Percentiles rank a stretch among this genome's conserved stretches.
Evolutionary conservation across 2,888 invertebrate genomes (phyloP).

Genomic region (Tetanocera ferruginea): DNA sequence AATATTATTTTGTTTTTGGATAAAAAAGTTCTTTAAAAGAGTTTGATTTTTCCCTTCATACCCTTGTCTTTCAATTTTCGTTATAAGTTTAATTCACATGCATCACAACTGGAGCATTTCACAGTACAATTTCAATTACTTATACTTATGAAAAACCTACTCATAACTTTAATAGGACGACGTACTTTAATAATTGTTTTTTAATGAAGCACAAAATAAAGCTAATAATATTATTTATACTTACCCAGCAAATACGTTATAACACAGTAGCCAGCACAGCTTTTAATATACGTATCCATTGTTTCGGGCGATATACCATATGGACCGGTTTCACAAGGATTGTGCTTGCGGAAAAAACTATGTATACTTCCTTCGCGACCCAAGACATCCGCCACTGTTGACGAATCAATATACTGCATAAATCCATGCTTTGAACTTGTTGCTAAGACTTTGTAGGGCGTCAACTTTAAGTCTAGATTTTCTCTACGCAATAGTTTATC

Average conservation of each 20-base stretch:
- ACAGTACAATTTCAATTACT: no score
- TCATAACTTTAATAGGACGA: no score
- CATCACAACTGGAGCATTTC: no score
- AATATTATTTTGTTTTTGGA: no score
- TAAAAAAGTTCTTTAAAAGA: no score
- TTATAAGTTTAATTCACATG: no score
- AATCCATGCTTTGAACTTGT: conserved; percentile 97
- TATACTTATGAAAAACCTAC: no score
- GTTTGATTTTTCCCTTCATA: no score
- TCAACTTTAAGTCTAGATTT: conserved; percentile 95
- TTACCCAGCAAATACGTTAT: conserved; percentile 92
- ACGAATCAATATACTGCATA: conserved; percentile 94
- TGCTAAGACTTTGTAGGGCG: conserved; percentile 95
- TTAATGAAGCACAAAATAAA: no score
- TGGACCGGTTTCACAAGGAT: conserved; percentile 88
- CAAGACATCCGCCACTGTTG: conserved; percentile 92
- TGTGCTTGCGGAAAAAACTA: conserved; percentile 91
- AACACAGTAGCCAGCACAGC: conserved; percentile 98
- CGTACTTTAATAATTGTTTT: no score
- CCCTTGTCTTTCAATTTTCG: no score
- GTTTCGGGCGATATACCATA: conserved; percentile 93
- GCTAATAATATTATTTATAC: no score
- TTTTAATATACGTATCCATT: conserved; percentile 97
- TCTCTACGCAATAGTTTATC: conserved; percentile 94
- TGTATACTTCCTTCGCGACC: conserved; percentile 90